Evolutionary conservation across 2,888 invertebrate genomes (phyloP), one percentile per base, ranked within the genome.

Genomic region (Dicycla oo): DNA sequence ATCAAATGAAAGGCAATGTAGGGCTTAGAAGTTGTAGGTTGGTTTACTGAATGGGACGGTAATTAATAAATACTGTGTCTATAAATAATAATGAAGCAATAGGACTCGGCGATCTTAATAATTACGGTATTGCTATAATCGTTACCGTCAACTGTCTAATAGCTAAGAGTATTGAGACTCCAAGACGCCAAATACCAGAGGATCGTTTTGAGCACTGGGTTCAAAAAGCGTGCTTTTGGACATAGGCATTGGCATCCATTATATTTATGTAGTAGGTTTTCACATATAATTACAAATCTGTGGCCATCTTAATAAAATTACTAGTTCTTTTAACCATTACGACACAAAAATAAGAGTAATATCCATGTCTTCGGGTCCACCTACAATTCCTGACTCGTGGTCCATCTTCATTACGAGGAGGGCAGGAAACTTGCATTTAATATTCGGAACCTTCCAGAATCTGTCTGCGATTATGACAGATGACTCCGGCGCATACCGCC

Each of bases 391-490:
- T 11, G 30, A 23, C 49, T 34, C 30, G 20, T 45, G 56, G 53
- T 54, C 30, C 62, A 53, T 80, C 56, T 66, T 62, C 18, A 76
- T 71, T 62, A 71, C 30, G 26, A 65, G 34, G 26, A 65, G 30
- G 47, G 0, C 64, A 47, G 51, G 47, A 76, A 57, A 53, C 45
- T 51, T 38, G 5, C 26, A 13, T 73, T 65, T 43, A 54, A 68
- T 69, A 72, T 64, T 47, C 34, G 34, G 23, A 61, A 13, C 47
- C 54, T 54, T 61, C 60, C 54, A 78, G 79, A 62, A 53, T 81
- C 70, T 75, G 84, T 81, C 79, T 47, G 54, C 67, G 47, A 66
- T 76, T 84, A 76, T 86, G 85, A 86, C 80, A 83, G 81, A 86
- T 84, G 78, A 84, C 73, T 77, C 68, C 70, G 26, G 63, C 66